Conservation (phyloP, 1,140 invertebrate genomes). For the Bombus superbus region DNA sequence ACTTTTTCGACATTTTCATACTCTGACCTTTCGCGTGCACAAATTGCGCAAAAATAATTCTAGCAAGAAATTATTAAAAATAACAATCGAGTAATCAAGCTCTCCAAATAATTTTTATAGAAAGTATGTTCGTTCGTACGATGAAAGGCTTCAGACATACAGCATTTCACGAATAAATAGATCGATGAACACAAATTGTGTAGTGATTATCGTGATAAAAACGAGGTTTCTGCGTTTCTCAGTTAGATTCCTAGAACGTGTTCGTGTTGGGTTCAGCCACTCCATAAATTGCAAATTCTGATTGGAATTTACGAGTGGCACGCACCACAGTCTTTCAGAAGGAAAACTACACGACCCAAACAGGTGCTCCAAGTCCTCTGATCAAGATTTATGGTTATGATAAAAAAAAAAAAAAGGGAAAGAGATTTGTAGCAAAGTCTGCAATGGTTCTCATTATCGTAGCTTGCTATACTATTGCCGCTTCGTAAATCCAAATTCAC, state of each 20-base stretch:
- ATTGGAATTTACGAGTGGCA: slow-evolving; percentile 62
- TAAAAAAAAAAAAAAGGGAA: not conserved
- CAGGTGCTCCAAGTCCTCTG: slow-evolving; percentile 30
- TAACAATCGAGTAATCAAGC: not conserved
- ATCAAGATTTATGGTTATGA: slow-evolving; percentile 54
- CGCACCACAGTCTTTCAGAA: slow-evolving; percentile 42
- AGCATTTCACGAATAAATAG: not conserved
- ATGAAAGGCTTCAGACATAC: not conserved
- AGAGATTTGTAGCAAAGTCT: slow-evolving; percentile 20
- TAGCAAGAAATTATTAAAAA: not conserved
- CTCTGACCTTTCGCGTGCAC: not conserved
- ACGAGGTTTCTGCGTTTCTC: slow-evolving; percentile 36
- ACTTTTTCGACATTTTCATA: not conserved
- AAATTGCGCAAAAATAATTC: not conserved
- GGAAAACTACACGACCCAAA: slow-evolving; percentile 29
- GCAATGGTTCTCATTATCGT: not conserved
- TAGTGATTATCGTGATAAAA: slow-evolving; percentile 7
- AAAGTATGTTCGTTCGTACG: too few relatives aligned
- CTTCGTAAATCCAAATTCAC: not conserved
- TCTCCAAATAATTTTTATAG: not conserved
- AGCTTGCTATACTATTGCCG: not conserved
- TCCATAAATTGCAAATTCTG: slow-evolving; percentile 64
- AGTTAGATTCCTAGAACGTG: slow-evolving; percentile 18
- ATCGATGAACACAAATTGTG: slow-evolving; percentile 24
- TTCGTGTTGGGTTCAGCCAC: slow-evolving; percentile 22